A percentile compares a stretch with the other conserved stretches of the same genome.
Conservation (phyloP, 2,797 vertebrate genomes). For the Cynopterus sphinx region DNA sequence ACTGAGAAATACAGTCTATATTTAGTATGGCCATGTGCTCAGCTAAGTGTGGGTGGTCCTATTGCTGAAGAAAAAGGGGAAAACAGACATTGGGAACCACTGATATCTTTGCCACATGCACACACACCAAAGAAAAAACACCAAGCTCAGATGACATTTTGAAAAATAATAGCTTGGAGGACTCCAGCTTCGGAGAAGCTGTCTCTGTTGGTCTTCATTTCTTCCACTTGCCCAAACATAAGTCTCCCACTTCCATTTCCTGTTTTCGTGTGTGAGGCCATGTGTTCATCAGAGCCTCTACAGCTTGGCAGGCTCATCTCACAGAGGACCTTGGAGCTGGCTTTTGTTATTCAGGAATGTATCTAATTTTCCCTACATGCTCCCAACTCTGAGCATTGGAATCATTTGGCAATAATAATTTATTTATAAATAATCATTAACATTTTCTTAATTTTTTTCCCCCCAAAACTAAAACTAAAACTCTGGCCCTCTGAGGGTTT, state of each 20-base stretch:
- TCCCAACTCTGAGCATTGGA: not conserved
- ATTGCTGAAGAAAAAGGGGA: not conserved
- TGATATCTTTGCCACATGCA: not conserved
- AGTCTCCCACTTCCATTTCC: slow-evolving; percentile 35
- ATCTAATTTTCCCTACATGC: slow-evolving; percentile 5
- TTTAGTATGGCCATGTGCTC: not conserved
- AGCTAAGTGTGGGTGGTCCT: not conserved
- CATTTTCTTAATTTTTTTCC: not conserved
- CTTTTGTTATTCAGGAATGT: not conserved
- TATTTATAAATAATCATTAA: slow-evolving; percentile 59
- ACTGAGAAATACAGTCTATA: not conserved
- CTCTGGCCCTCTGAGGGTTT: not conserved
- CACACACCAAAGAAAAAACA: not conserved
- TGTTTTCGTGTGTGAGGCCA: not conserved
- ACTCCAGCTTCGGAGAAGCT: not conserved
- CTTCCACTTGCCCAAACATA: not conserved
- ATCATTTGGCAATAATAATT: slow-evolving; percentile 15
- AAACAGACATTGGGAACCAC: not conserved
- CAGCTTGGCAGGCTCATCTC: not conserved
- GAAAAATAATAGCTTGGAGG: not conserved
- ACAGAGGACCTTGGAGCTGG: not conserved
- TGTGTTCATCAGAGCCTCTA: not conserved
- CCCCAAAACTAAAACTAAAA: not conserved
- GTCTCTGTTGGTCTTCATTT: not conserved
- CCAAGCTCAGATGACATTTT: not conserved